Evolutionary conservation across 2,797 vertebrate genomes (phyloP).

Genomic region (Allobates femoralis): DNA sequence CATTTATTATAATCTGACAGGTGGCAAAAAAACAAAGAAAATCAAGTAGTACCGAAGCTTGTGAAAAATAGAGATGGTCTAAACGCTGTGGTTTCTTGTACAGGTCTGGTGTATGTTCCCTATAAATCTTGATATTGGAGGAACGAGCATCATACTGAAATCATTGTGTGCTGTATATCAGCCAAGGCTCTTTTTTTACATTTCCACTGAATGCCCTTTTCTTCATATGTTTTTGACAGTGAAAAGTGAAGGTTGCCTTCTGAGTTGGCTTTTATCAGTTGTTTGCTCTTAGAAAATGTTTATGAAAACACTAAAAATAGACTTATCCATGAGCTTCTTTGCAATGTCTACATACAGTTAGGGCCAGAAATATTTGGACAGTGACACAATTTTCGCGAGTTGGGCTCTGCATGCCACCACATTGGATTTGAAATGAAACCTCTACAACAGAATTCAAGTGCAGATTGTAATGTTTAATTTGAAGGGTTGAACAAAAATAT

Average conservation of each 20-base stretch:
- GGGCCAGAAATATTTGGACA: too few species aligned
- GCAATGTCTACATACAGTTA: neutral
- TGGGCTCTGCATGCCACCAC: too few species aligned
- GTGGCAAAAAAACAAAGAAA: too few species aligned
- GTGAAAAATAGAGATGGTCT: neutral
- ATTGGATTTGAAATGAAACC: too few species aligned
- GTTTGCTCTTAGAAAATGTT: neutral
- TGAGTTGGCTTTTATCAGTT: neutral
- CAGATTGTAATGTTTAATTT: too few species aligned
- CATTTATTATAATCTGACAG: too few species aligned
- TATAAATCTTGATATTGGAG: neutral
- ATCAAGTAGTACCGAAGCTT: too few species aligned
- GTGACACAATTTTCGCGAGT: too few species aligned
- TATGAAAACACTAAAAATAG: neutral
- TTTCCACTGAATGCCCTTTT: neutral
- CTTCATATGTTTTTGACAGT: neutral
- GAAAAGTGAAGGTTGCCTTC: neutral
- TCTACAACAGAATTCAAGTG: too few species aligned
- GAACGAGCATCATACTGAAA: neutral
- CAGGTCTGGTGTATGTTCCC: too few species aligned
- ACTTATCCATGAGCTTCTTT: neutral
- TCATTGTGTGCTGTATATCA: neutral
- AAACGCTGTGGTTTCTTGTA: too few species aligned
- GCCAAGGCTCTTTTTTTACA: neutral
- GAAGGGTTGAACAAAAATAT: too few species aligned